phyloP scores from a whole-genome alignment of 1,140 invertebrate species.

The Octopus sinensis region DNA sequence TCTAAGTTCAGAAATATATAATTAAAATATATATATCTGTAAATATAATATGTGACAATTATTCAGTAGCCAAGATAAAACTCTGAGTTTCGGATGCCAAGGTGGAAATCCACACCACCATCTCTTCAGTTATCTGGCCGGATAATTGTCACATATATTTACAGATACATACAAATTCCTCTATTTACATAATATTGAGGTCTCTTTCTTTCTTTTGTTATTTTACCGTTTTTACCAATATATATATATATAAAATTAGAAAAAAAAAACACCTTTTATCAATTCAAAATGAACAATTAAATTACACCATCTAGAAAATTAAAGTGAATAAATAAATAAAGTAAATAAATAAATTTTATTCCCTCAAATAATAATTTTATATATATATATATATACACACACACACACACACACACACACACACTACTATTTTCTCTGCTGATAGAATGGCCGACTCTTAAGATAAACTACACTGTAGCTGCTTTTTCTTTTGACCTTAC shows the following conservation, averaged over 20 bases:
- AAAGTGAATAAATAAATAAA: background rate
- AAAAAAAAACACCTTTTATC: background rate
- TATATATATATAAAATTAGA: background rate
- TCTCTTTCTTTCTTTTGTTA: background rate
- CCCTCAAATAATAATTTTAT: too few relatives aligned
- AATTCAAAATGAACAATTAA: background rate
- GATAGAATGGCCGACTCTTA: background rate
- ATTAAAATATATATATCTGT: background rate
- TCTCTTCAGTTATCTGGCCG: too few relatives aligned
- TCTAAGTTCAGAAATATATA: background rate
- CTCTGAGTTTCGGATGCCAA: too few relatives aligned
- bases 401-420: background rate
- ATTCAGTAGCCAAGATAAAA: too few relatives aligned
- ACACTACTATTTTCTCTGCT: background rate
- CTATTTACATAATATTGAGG: background rate
- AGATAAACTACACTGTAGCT: background rate
- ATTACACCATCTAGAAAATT: background rate
- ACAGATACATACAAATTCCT: background rate
- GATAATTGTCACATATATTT: background rate
- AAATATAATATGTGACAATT: background rate
- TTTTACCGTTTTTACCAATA: background rate
- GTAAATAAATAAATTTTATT: background rate
- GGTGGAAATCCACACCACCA: too few relatives aligned
- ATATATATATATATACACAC: background rate
- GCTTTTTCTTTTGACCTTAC: too few relatives aligned